phyloP scores from a whole-genome alignment of 2,888 invertebrate genomes.

The Ochropleura leucogaster region DNA sequence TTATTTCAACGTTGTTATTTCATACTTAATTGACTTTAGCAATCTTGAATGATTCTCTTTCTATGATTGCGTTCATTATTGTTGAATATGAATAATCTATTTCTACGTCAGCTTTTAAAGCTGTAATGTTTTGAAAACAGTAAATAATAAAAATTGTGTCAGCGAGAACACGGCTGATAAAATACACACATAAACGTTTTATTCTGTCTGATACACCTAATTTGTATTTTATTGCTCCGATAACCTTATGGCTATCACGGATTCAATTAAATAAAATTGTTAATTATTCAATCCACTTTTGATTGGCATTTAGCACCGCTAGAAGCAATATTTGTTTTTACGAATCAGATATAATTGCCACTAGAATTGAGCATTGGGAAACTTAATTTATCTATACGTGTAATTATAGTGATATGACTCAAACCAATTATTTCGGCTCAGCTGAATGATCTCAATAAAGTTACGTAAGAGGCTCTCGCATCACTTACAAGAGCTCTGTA shows the following conservation, averaged over 20 bases:
- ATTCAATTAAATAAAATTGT: slow-evolving; percentile 49
- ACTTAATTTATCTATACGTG: slow-evolving; percentile 16
- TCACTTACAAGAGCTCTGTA: slow-evolving; percentile 72
- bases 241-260: slow-evolving; percentile 49
- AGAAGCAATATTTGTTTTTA: slow-evolving; percentile 61
- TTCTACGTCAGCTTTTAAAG: background rate
- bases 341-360: slow-evolving; percentile 60
- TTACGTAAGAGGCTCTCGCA: slow-evolving; percentile 61
- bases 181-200: slow-evolving; percentile 27
- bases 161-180: slow-evolving; percentile 12
- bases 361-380: slow-evolving; percentile 52
- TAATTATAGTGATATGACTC: slow-evolving; percentile 43
- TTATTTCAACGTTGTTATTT: slow-evolving; percentile 46
- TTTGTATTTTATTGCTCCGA: slow-evolving; percentile 55
- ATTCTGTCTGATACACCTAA: slow-evolving; percentile 33
- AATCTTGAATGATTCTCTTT: slow-evolving; percentile 36
- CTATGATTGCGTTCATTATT: slow-evolving; percentile 33
- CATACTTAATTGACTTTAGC: slow-evolving; percentile 49
- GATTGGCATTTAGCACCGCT: slow-evolving; percentile 49
- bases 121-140: slow-evolving; percentile 9
- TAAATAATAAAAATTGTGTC: slow-evolving; percentile 6
- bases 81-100: slow-evolving; percentile 17
- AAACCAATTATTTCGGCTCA: slow-evolving; percentile 50
- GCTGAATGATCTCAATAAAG: slow-evolving; percentile 52
- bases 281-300: slow-evolving; percentile 56